Conservation (phyloP, 2,797 vertebrate genomes). For the Taenioides sp. region DNA sequence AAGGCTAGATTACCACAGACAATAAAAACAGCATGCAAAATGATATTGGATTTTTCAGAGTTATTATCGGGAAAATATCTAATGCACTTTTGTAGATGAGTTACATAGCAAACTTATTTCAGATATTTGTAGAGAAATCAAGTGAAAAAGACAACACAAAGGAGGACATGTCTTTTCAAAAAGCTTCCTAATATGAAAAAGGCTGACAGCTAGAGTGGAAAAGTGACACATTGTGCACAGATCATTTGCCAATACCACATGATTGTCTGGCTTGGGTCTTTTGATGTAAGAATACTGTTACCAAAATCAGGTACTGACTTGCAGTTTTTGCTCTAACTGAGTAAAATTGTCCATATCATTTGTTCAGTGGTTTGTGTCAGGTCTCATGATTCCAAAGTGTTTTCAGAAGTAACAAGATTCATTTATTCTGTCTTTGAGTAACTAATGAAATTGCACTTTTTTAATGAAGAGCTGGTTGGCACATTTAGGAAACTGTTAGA, state of each 20-base stretch:
- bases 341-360: no score
- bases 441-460: no score
- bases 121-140: constrained; percentile 7
- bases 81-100: constrained; percentile 8
- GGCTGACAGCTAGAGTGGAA: constrained; percentile 31
- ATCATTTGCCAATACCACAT: background rate
- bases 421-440: background rate
- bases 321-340: no score
- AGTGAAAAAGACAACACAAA: constrained; percentile 26
- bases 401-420: background rate
- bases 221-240: constrained; percentile 6
- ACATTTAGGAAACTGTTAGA: background rate
- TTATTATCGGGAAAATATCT: constrained; percentile 14
- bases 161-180: constrained; percentile 24
- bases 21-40: constrained; percentile 46
- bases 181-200: constrained; percentile 36
- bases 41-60: constrained; percentile 15
- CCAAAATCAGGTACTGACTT: no score
- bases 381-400: background rate
- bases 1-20: constrained; percentile 49
- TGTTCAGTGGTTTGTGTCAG: background rate
- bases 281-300: background rate
- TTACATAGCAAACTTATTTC: background rate
- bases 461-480: background rate
- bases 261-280: background rate